Base-by-base conservation (phyloP, 2,113 vertebrate genomes). In the Paratilapia polleni region DNA sequence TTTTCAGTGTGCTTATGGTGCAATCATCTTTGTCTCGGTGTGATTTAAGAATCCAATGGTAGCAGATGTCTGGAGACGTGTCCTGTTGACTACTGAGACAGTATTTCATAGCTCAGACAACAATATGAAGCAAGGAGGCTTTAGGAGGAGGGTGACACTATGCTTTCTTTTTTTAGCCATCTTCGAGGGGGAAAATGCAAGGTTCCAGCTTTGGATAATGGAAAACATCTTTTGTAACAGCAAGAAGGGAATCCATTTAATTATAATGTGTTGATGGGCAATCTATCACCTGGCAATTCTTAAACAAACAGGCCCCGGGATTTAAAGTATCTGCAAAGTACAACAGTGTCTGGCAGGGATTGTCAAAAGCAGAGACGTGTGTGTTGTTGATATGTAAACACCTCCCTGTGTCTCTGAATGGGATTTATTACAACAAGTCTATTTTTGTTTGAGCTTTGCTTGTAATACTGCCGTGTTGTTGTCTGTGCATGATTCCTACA, bases 381-480 rank as follows among this genome's bases (percentile, higher is more conserved):
- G 89, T 84, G 66, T 77, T 93, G 93, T 94, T 94, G 88, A 94
- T 88, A 86, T 89, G 92, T 95, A 94, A 94, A 94, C 90, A 92
- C 73, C 41, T 91, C 87, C 15, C 76, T 68, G 78, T 83, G 85
- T 91, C 84, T 92, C 87, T 83, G 64, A 85, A 83, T 77, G 83
- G 85, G 92, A 89, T 92, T 91, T 89, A 92, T 89, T 81, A 88
- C 88, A 79, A 80, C 87, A 58, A 41, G 85, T 89, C 86, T 92
- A 91, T 90, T 94, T 94, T 63, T 70, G 92, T 92, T 93, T 81
- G 83, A 87, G 87, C 87, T 90, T 89, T 62, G 31, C 85, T 90
- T 85, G 76, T 90, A 85, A 87, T 82, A n/a, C 84, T 62, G 86
- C 13, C 1, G 24, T 26, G 74, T 81, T 76, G 85, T 83, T 89